phyloP scores from a whole-genome alignment of 2,888 invertebrate species.

The Sturmia bella region DNA sequence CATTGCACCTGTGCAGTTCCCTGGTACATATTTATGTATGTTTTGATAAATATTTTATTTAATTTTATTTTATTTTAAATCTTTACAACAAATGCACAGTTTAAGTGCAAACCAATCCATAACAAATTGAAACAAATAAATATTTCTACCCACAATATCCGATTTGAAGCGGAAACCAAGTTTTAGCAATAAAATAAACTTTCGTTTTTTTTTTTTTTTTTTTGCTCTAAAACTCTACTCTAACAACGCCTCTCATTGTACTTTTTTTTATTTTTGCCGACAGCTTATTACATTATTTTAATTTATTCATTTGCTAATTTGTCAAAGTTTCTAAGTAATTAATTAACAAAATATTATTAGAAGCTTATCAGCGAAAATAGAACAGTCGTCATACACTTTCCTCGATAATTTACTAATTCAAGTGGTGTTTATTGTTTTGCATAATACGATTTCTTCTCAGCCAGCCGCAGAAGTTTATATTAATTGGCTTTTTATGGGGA shows the following conservation, averaged over 20 bases:
- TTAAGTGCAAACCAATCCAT: background rate
- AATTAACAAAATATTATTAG: slow-evolving; percentile 41
- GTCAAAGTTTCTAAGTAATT: slow-evolving; percentile 42
- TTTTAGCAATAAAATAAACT: background rate
- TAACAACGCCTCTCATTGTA: too few species aligned
- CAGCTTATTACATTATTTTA: slow-evolving; percentile 11
- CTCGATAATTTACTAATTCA: slow-evolving; percentile 16
- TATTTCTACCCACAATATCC: slow-evolving; percentile 47
- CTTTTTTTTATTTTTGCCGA: background rate
- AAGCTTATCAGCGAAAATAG: slow-evolving; percentile 25
- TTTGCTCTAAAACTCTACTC: too few species aligned
- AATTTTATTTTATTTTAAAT: too few species aligned
- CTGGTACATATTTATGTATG: background rate
- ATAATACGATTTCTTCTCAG: background rate
- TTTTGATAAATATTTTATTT: too few species aligned
- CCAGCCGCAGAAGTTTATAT: background rate
- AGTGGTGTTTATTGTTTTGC: background rate
- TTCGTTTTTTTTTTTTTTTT: background rate
- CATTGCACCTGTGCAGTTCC: too few species aligned
- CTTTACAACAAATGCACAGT: background rate
- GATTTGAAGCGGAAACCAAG: slow-evolving; percentile 31
- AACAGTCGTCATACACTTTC: background rate
- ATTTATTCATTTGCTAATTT: slow-evolving; percentile 14
- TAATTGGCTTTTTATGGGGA: background rate
- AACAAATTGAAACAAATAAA: slow-evolving; percentile 12